These are phyloP conservation scores for Clinocottus analis DNA, from an alignment of 2,113 vertebrate genomes.

Conservation along the genomic window DNA sequence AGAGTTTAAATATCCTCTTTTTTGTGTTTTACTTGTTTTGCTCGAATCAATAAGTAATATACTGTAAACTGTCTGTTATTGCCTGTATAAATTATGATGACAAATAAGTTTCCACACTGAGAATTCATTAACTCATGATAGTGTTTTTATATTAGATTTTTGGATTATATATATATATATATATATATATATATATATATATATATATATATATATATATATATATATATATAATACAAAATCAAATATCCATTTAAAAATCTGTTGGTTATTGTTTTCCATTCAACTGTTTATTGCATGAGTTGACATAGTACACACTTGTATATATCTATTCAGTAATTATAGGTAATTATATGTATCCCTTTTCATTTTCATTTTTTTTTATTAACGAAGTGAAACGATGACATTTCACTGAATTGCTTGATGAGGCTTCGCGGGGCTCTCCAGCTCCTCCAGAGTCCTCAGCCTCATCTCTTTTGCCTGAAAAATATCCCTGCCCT, in stretches of 20 bases:
- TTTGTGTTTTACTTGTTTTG: neutral
- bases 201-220: too few relatives aligned
- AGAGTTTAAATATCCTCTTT: too few relatives aligned
- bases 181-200: too few relatives aligned
- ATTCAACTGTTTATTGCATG: neutral
- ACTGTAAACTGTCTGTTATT: too few relatives aligned
- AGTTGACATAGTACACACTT: neutral
- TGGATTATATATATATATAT: too few relatives aligned
- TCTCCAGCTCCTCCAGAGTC: neutral
- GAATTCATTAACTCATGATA: too few relatives aligned
- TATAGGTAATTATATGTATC: neutral
- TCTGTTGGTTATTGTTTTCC: neutral
- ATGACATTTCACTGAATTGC: neutral
- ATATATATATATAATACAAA: too few relatives aligned
- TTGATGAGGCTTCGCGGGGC: constrained; percentile 21
- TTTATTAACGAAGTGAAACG: neutral
- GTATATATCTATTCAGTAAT: neutral
- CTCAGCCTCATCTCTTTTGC: neutral
- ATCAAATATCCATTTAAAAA: neutral
- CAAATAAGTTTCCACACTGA: too few relatives aligned
- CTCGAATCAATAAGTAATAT: neutral
- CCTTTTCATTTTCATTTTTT: neutral
- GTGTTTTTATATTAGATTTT: too few relatives aligned
- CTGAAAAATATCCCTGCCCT: neutral
- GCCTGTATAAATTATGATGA: too few relatives aligned